Conservation (phyloP, 2,113 vertebrate genomes). For the Arvicanthis niloticus region DNA sequence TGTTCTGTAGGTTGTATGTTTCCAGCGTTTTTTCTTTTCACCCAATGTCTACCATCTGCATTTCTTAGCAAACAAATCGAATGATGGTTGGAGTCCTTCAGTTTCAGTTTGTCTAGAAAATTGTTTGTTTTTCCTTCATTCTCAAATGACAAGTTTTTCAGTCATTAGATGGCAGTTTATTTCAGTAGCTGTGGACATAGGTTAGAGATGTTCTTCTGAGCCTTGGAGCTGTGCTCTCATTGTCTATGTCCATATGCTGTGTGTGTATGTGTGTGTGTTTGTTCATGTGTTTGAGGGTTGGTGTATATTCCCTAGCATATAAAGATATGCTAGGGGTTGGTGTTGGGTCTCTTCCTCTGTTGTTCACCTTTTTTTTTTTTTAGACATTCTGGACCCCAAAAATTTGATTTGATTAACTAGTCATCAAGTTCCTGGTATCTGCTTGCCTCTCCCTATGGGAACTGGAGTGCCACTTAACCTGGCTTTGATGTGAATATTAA, state of each 20-base stretch:
- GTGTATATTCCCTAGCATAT: not conserved
- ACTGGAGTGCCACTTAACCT: not conserved
- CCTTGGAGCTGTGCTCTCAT: too few species aligned
- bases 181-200: not conserved
- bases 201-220: not conserved
- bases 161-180: not conserved
- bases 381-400: not conserved
- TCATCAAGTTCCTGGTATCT: too few species aligned
- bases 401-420: not conserved
- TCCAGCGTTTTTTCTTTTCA: not conserved
- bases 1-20: not conserved
- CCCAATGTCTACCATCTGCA: not conserved
- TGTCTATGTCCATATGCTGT: not conserved
- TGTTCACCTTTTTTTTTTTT: not conserved
- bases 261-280: not conserved
- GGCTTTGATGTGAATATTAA: not conserved
- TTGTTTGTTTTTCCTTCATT: not conserved
- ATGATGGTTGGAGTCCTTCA: not conserved
- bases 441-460: not conserved
- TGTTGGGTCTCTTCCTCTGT: not conserved
- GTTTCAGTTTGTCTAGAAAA: not conserved
- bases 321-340: not conserved
- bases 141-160: not conserved
- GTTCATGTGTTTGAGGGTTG: not conserved
- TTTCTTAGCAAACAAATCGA: not conserved